Evolutionary conservation across 2,797 vertebrate species (phyloP).

Genomic region (Megalops cyprinoides): DNA sequence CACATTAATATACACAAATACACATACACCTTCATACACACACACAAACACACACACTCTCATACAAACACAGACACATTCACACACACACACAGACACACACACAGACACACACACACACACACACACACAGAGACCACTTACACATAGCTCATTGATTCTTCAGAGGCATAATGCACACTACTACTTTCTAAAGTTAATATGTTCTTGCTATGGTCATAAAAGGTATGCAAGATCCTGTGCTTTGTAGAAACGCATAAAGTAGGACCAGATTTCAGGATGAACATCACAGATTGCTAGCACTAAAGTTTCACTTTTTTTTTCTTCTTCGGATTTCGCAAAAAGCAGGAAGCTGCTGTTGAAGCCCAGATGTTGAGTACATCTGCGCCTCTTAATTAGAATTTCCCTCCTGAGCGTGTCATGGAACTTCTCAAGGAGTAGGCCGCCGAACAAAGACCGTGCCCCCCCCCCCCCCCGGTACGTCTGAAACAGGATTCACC

Average conservation of each 20-base stretch:
- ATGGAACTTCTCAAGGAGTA: not conserved
- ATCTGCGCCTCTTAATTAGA: constrained; percentile 28
- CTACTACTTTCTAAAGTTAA: not conserved
- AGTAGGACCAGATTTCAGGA: constrained; percentile 17
- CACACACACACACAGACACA: too few relatives aligned
- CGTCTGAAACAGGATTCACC: constrained; percentile 4
- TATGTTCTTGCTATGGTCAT: not conserved
- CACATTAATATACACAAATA: too few relatives aligned
- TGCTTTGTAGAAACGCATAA: not conserved
- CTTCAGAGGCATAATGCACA: not conserved
- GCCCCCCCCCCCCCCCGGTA: not conserved
- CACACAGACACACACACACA: too few relatives aligned
- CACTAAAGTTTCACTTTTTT: not conserved
- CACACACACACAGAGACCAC: too few relatives aligned
- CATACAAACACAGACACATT: too few relatives aligned
- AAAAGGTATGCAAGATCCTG: not conserved
- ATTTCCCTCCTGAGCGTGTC: constrained; percentile 15
- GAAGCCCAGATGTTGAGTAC: constrained; percentile 22
- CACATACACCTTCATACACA: too few relatives aligned
- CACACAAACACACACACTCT: too few relatives aligned
- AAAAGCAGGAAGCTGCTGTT: constrained; percentile 13
- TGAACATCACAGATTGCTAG: not conserved
- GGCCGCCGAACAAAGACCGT: not conserved
- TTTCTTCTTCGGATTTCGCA: not conserved
- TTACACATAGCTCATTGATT: too few relatives aligned